These are phyloP conservation scores for Pocillopora grandis DNA, from an alignment of 92 coral and sea anemone species.

Conservation along the genomic window DNA sequence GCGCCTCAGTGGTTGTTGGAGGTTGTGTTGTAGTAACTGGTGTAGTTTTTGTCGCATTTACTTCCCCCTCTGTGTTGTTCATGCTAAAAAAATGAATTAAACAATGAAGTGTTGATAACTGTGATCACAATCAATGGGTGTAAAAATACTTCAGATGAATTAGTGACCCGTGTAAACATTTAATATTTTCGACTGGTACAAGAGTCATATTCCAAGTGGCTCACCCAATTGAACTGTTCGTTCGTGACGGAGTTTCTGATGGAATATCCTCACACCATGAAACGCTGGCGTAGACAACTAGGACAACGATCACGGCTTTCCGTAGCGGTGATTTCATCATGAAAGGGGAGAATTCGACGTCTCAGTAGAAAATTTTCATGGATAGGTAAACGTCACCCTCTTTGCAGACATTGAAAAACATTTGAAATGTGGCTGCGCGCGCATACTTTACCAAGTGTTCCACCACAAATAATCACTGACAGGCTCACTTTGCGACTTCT, in stretches of 20 bases:
- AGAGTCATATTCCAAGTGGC: conserved; percentile 1
- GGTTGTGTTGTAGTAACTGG: conserved; percentile 50
- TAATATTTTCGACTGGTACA: conserved; percentile 3
- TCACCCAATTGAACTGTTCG: conserved; percentile 44
- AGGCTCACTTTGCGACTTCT: neutral
- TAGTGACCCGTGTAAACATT: conserved; percentile 38
- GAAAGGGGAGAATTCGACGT: conserved; percentile 14
- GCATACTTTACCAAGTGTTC: neutral
- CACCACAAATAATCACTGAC: neutral
- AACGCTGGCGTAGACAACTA: conserved; percentile 25
- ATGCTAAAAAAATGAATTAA: conserved; percentile 1
- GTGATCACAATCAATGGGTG: neutral
- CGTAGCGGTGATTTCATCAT: conserved; percentile 47
- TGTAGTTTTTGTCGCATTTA: conserved; percentile 53
- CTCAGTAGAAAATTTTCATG: conserved; percentile 9
- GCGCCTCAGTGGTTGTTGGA: conserved; percentile 46
- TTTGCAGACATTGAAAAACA: neutral
- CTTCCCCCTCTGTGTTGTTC: conserved; percentile 13
- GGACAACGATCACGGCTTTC: conserved; percentile 28
- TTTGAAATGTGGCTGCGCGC: conserved; percentile 6
- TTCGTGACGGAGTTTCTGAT: neutral
- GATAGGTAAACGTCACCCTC: conserved; percentile 14
- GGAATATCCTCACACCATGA: conserved; percentile 7
- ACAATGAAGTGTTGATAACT: neutral
- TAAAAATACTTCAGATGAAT: neutral